Evolutionary conservation across 2,113 vertebrate species (phyloP), one percentile per base, ranked within the genome.

Genomic region (Saccopteryx leptura): DNA sequence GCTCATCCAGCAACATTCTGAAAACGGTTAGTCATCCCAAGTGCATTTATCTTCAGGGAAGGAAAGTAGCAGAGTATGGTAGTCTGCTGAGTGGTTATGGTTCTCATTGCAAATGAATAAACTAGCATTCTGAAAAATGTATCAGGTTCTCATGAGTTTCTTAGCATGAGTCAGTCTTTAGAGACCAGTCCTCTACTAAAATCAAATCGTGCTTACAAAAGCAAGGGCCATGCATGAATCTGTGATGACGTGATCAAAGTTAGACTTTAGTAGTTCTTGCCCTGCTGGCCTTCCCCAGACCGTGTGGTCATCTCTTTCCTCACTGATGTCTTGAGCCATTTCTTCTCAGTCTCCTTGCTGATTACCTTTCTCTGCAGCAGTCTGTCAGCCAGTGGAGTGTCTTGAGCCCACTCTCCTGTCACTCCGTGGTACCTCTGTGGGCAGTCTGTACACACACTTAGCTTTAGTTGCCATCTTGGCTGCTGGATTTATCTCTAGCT

Each of bases 391-490:
- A 13, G 7, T 18, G 31, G 48, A 72, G 68, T 28, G 21, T 15
- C 46, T 28, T 10, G 74, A 48, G 19, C 46, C 33, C 18, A 12
- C 2, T n/a, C 7, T 65, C 6, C 5, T 9, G 15, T 63, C 14
- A 2, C 7, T 7, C 4, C 1, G 0, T 9, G 56, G 10, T 13
- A 7, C 14, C 56, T 61, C 48, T 1, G 0, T 17, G 54, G 39
- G 71, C 48, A 50, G 3, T 33, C 60, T 56, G 0, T 2, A 61
- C 3, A 19, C 11, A 58, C 50, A 21, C 2, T 0, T 2, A 52
- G 76, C 24, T 65, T 88, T 13, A 11, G 50, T n/a, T 68, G 14
- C 46, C 6, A 0, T 80, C 15, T 48, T 48, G 52, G 11, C 54
- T 69, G 26, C 69, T 52, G 12, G 60, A 21, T 65, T 24, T 24